Evolutionary conservation across 2,797 vertebrate genomes (phyloP), one percentile per base, ranked within the genome.

Genomic region (Gastrophryne carolinensis): DNA sequence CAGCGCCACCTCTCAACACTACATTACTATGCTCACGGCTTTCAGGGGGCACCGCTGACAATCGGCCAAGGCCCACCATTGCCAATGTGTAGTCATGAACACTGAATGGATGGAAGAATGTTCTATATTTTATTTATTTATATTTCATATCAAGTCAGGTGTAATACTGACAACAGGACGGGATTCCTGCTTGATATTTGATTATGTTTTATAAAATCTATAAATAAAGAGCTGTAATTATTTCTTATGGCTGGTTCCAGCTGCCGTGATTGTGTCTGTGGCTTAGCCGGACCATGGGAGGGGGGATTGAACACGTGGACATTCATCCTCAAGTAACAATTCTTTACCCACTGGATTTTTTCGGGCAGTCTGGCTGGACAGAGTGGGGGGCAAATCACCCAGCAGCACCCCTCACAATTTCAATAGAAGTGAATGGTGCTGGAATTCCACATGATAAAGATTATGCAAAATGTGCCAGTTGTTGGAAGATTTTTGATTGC

Each of bases 121-220:
- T 23, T 62, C 19, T 54, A 53, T 76, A 76, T 76, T 77, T 77
- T 71, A 71, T 64, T 77, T 77, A 77, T 77, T 77, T 71, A 77
- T 64, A 23, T 57, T 52, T 30, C 58, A 57, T 32, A 27, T 54
- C 19, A 50, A 34, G 26, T 19, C 9, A 5, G 44, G 24, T 15
- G 30, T 12, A 44, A 15, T 26, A 26, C 5, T 19, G 52, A 58
- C 21, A 60, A n/a, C 37, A 64, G 74, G 67, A 70, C 75, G 8
- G 75, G 67, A 64, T 65, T 71, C 75, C 67, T 77, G 63, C n/a
- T 37, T 66, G 17, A 58, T 58, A 47, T 37, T 66, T 34, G 23
- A 63, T 75, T 50, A 54, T 15, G 19, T 9, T 68, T 58, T 75
- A 32, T 54, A 49, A 65, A 24, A 27, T 37, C 23, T 19, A 47